Percentiles rank a stretch among this genome's conserved stretches.
Evolutionary conservation across 2,888 invertebrate species (phyloP).

Genomic region (Gibbula magus): DNA sequence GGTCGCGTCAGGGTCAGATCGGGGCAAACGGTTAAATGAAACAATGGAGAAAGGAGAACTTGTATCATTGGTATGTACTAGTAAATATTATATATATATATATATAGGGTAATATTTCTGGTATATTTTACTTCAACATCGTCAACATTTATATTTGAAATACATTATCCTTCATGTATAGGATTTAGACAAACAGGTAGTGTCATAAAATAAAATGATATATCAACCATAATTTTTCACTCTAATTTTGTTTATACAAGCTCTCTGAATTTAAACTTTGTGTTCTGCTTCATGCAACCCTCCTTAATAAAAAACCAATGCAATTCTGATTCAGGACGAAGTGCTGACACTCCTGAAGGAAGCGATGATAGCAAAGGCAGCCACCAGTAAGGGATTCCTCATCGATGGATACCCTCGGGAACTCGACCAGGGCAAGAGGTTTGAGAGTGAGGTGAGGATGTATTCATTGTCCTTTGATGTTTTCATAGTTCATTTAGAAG

Average conservation of each 20-base stretch:
- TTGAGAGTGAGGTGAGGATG: constrained; percentile 88
- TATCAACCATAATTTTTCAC: too few species aligned
- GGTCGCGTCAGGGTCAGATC: constrained; percentile 89
- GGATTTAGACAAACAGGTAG: too few species aligned
- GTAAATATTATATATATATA: too few species aligned
- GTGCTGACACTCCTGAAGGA: constrained; percentile 85
- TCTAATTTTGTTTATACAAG: too few species aligned
- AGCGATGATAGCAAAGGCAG: constrained; percentile 82
- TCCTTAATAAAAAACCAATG: background rate
- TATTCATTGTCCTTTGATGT: background rate
- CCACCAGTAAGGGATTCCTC: constrained; percentile 87
- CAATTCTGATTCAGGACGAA: constrained; percentile 80
- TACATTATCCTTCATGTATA: too few species aligned
- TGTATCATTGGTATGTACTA: constrained; percentile 82
- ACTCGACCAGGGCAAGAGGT: constrained; percentile 88
- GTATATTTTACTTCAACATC: too few species aligned
- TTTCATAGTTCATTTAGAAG: too few species aligned
- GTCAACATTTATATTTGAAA: too few species aligned
- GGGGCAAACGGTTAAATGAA: constrained; percentile 88
- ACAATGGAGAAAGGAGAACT: constrained; percentile 93
- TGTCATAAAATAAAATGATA: too few species aligned
- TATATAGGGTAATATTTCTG: too few species aligned
- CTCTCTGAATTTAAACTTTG: too few species aligned
- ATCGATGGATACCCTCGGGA: constrained; percentile 97
- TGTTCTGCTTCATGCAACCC: too few species aligned